Percentiles rank a stretch among this genome's conserved stretches.
Evolutionary conservation across 2,888 invertebrate genomes (phyloP).

Genomic region (Dioctria rufipes): DNA sequence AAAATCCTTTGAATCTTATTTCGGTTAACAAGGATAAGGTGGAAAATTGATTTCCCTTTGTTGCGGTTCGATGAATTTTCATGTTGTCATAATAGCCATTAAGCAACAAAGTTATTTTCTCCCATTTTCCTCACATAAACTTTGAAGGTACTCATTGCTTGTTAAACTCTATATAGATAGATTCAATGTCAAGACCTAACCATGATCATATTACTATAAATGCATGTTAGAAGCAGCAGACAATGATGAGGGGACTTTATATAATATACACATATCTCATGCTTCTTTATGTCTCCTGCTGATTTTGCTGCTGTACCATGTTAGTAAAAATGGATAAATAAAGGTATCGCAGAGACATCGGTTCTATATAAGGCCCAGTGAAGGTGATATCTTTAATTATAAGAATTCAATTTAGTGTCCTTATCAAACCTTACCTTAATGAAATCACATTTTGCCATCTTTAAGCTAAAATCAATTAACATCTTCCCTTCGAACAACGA

Average conservation of each 20-base stretch:
- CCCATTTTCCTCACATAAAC: slow-evolving; percentile 46
- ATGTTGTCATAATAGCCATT: slow-evolving; percentile 48
- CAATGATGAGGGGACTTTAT: neutral
- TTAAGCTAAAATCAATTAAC: slow-evolving; percentile 59
- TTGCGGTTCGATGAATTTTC: slow-evolving; percentile 45
- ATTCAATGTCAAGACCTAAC: neutral
- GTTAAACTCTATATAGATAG: slow-evolving; percentile 42
- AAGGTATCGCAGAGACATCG: neutral
- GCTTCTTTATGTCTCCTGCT: neutral
- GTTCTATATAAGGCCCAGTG: neutral
- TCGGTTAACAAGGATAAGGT: slow-evolving; percentile 13
- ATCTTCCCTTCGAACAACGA: slow-evolving; percentile 43
- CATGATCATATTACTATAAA: slow-evolving; percentile 34
- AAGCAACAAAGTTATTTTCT: slow-evolving; percentile 48
- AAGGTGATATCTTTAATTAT: slow-evolving; percentile 51
- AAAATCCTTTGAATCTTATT: slow-evolving; percentile 24
- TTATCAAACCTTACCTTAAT: slow-evolving; percentile 59
- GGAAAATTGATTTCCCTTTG: slow-evolving; percentile 52
- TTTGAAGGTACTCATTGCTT: slow-evolving; percentile 56
- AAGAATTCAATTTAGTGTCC: slow-evolving; percentile 57
- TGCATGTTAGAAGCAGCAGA: neutral
- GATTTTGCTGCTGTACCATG: neutral
- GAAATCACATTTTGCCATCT: slow-evolving; percentile 59
- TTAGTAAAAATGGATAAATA: neutral
- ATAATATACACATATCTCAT: neutral